Evolutionary conservation across 2,113 vertebrate genomes (phyloP).

Genomic region (Laticauda colubrina): DNA sequence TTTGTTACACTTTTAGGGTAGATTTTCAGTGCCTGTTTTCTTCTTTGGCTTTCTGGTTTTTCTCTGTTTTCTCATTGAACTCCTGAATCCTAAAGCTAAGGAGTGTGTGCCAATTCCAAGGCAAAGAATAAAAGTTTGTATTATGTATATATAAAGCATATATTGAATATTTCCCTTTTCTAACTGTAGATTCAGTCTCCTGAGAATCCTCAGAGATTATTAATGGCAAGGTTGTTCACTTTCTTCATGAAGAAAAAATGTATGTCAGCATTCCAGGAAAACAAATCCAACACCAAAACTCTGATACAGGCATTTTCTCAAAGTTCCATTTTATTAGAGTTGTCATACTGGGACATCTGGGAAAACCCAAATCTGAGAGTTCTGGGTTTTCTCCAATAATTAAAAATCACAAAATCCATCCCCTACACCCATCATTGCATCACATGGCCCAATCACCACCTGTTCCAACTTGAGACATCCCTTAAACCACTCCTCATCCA

Average conservation of each 20-base stretch:
- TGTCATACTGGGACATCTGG: too few relatives aligned
- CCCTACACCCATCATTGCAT: too few relatives aligned
- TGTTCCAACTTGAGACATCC: too few relatives aligned
- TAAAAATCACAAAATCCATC: too few relatives aligned
- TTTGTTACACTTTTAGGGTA: not conserved
- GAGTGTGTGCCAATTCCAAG: not conserved
- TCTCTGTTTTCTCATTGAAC: not conserved
- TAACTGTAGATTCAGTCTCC: not conserved
- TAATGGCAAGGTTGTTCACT: not conserved
- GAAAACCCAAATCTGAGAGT: too few relatives aligned
- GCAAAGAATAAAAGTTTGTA: not conserved
- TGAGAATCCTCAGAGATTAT: not conserved
- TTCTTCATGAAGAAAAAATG: not conserved
- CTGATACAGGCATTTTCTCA: too few relatives aligned
- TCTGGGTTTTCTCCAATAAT: too few relatives aligned
- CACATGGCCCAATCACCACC: too few relatives aligned
- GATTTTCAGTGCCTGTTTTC: not conserved
- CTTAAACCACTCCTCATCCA: too few relatives aligned
- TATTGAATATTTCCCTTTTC: not conserved
- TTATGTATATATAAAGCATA: not conserved
- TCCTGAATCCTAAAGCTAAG: not conserved
- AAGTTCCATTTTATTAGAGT: too few relatives aligned
- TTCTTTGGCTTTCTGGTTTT: not conserved
- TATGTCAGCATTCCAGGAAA: too few relatives aligned
- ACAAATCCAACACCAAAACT: too few relatives aligned